These are phyloP conservation scores for Myotis yumanensis DNA, from an alignment of 2,113 vertebrate species.

Conservation along the genomic window DNA sequence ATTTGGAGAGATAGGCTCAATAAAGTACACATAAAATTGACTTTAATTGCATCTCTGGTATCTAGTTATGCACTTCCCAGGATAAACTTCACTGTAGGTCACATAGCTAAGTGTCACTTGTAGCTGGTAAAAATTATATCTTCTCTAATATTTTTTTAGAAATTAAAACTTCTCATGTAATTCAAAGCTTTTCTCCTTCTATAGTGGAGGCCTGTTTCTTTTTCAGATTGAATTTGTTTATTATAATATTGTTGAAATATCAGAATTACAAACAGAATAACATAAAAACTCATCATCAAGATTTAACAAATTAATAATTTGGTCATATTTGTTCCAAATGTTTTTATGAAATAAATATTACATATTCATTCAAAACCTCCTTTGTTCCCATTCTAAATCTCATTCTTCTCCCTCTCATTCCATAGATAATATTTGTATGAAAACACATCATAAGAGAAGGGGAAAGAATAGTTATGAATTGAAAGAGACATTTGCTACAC, in stretches of 20 bases:
- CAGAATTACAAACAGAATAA: neutral
- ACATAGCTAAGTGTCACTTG: neutral
- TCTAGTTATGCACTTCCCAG: neutral
- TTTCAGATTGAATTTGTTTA: neutral
- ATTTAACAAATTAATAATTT: neutral
- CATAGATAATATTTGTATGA: neutral
- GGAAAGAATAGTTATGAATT: neutral
- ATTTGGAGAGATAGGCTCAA: neutral
- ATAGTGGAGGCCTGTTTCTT: neutral
- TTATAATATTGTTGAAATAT: neutral
- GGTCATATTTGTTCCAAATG: neutral
- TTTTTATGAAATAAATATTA: neutral
- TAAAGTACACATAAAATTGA: neutral
- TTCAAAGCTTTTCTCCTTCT: neutral
- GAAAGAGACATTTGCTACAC: neutral
- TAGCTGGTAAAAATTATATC: neutral
- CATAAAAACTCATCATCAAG: neutral
- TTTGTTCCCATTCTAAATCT: neutral
- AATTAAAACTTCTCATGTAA: neutral
- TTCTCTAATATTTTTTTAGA: neutral
- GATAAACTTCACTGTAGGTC: neutral
- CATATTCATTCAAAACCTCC: neutral
- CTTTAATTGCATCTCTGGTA: neutral
- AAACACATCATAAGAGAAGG: neutral
- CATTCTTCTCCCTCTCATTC: neutral